A percentile compares a stretch with the other conserved stretches of the same genome.
Conservation (phyloP, 2,113 vertebrate species). For the zebrafish (Danio rerio) region DNA sequence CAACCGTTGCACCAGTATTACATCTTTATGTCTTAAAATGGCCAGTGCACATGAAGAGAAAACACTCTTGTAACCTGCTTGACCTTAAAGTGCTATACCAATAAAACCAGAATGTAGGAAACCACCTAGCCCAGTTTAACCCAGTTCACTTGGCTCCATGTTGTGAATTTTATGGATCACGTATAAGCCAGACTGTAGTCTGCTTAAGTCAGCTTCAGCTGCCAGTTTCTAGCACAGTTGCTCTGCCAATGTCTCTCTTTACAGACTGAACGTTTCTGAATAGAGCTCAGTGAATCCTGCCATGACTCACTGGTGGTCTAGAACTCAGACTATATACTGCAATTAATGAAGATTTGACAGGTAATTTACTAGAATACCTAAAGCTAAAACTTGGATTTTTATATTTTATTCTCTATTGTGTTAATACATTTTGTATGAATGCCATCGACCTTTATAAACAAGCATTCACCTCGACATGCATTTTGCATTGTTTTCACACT, state of each 20-base stretch:
- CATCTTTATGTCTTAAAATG: neutral
- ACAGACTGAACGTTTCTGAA: constrained; percentile 7
- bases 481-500: no score
- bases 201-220: constrained; percentile 37
- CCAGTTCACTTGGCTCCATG: constrained; percentile 24
- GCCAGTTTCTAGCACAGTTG: constrained; percentile 27
- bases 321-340: neutral
- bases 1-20: neutral
- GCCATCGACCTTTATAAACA: no score
- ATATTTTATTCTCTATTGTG: no score
- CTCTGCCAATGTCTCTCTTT: constrained; percentile 32
- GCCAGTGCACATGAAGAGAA: constrained; percentile 13
- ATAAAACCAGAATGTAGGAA: constrained; percentile 22
- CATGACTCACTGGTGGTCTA: constrained; percentile 8
- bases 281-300: constrained; percentile 32
- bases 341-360: constrained; percentile 28
- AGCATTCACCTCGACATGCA: no score
- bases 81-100: constrained; percentile 25
- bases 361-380: neutral
- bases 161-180: constrained; percentile 49
- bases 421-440: no score
- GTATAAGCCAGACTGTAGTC: constrained; percentile 28
- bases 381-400: no score
- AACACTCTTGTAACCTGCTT: constrained; percentile 5
- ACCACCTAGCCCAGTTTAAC: constrained; percentile 3